Conservation (phyloP, 92 coral and sea anemone genomes). For the Epizoanthus ramosus region DNA sequence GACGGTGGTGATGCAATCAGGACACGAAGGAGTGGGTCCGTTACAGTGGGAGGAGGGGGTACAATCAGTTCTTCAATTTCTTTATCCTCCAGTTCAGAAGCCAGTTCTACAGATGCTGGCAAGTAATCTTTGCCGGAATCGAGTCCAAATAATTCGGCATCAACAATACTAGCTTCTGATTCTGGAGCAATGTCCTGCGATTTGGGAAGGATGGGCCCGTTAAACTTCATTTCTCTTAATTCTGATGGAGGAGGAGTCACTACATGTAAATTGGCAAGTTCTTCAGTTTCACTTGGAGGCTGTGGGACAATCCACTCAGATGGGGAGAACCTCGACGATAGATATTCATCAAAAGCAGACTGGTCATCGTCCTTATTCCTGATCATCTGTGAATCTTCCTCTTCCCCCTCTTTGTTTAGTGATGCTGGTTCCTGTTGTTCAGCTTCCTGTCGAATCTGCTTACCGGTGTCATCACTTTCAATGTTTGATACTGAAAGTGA, state of each 20-base stretch:
- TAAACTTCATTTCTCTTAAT: constrained; percentile 25
- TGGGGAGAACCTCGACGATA: constrained; percentile 49
- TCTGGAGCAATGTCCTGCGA: constrained; percentile 10
- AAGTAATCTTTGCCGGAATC: constrained; percentile 4
- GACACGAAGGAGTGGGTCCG: constrained; percentile 28
- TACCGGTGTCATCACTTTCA: neutral
- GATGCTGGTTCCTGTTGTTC: neutral
- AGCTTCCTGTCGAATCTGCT: neutral
- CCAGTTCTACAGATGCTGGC: constrained; percentile 35
- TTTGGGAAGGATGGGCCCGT: neutral
- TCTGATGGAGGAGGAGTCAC: constrained; percentile 75
- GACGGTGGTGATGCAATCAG: constrained; percentile 38
- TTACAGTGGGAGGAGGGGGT: constrained; percentile 74
- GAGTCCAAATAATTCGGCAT: constrained; percentile 7
- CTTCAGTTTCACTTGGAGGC: constrained; percentile 72
- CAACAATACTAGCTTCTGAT: neutral
- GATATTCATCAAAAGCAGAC: constrained; percentile 10
- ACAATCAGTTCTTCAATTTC: constrained; percentile 65
- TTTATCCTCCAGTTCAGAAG: constrained; percentile 38
- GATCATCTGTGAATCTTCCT: neutral
- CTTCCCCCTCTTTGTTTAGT: neutral
- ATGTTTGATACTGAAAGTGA: neutral
- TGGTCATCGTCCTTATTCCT: neutral
- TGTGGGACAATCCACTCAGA: constrained; percentile 79
- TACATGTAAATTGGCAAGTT: constrained; percentile 64